These are phyloP conservation scores for Amphipoea oculea DNA, from an alignment of 2,888 invertebrate genomes.

Conservation along the genomic window DNA sequence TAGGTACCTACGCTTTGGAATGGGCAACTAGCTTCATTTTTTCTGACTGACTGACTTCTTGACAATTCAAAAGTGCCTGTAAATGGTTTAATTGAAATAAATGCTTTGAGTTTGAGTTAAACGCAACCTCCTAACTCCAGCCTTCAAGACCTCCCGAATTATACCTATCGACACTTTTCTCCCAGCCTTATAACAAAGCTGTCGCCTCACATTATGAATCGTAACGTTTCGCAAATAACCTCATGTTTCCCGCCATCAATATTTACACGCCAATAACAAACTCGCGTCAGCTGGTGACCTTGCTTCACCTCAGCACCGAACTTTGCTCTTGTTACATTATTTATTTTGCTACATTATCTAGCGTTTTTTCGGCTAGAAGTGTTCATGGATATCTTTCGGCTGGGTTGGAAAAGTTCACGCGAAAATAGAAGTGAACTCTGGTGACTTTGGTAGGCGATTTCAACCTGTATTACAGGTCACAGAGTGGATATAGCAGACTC, in stretches of 20 bases:
- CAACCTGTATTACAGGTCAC: neutral
- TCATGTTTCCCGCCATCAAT: constrained; percentile 14
- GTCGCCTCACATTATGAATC: constrained; percentile 6
- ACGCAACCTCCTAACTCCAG: neutral
- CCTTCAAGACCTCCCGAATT: neutral
- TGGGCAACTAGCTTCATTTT: no score
- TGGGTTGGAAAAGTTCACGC: neutral
- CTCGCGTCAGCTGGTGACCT: constrained; percentile 27
- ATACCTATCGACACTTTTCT: constrained; percentile 1
- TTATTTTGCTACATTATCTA: constrained; percentile 21
- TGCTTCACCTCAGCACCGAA: constrained; percentile 40
- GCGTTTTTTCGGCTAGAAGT: neutral
- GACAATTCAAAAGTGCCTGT: no score
- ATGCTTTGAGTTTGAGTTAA: no score
- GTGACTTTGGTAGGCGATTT: neutral
- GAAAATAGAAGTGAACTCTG: neutral
- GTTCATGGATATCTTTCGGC: neutral
- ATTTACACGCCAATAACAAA: constrained; percentile 28
- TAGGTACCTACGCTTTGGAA: no score
- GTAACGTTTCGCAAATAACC: constrained; percentile 16
- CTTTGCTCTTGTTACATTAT: constrained; percentile 37
- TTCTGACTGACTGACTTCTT: no score
- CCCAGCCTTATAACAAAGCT: neutral
- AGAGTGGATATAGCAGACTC: neutral
- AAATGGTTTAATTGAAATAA: no score